These are phyloP conservation scores for Phylloscopus trochiloides DNA, from an alignment of 2,113 vertebrate genomes.

Conservation along the genomic window DNA sequence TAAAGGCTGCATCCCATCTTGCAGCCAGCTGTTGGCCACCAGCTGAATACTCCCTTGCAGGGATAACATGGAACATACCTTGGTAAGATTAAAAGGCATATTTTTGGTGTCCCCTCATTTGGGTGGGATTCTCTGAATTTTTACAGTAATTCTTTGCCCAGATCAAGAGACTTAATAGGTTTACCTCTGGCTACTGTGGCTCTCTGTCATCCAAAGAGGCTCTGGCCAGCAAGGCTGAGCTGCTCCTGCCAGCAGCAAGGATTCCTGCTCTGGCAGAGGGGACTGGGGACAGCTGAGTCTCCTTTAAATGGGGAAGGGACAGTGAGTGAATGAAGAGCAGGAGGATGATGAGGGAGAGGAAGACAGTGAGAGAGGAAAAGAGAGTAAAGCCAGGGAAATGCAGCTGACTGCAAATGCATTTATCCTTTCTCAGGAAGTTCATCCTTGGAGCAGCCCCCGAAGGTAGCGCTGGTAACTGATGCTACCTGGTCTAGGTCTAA, in stretches of 20 bases:
- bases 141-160: not conserved
- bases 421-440: not conserved
- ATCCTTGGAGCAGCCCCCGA: not conserved
- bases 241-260: not conserved
- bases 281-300: not conserved
- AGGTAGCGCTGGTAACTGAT: conserved; percentile 17
- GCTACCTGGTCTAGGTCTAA: conserved; percentile 35
- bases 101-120: not conserved
- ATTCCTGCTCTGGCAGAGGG: not conserved
- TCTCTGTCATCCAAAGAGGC: not conserved
- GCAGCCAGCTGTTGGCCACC: conserved; percentile 46
- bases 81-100: not conserved
- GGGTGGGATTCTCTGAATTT: not conserved
- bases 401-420: not conserved
- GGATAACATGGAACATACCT: not conserved
- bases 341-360: not conserved
- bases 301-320: not conserved
- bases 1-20: conserved; percentile 30
- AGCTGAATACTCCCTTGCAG: not conserved
- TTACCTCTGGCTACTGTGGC: not conserved
- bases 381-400: not conserved
- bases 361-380: not conserved
- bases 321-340: not conserved
- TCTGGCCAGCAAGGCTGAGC: not conserved
- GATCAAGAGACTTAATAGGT: not conserved